Evolutionary conservation across 2,113 vertebrate genomes (phyloP), one percentile per base, ranked within the genome.

Genomic region (Oreochromis aureus): DNA sequence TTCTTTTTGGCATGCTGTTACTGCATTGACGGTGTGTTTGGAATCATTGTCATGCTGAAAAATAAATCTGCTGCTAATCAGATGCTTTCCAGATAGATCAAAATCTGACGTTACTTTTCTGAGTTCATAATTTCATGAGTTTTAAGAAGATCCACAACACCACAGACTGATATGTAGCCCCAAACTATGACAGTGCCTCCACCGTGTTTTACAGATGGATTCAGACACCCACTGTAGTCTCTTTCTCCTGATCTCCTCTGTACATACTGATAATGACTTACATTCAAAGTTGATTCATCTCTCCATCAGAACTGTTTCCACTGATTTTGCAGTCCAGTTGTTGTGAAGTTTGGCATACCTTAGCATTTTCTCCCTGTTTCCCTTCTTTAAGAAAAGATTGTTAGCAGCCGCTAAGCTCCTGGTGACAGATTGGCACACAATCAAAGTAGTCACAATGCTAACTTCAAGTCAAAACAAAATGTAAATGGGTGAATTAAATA

Each of bases 241-340:
- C 58, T 34, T 61, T 61, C 58, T 61, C 58, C 58, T 4, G 0
- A 34, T 61, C 0, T 61, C 16, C 59, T 63, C 59, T 63, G 1
- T 34, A 63, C 16, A 34, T 1, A 2, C 30, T 63, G 6, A 63
- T 36, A 1, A 36, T 3, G 59, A 36, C 32, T 63, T 63, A 10
- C 58, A 32, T 61, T 61, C 58, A 63, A 36, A 63, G 32, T 63
- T 63, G 16, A 63, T 63, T 36, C 1, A 19, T 36, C 32, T n/a
- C 10, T 63, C 3, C 59, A 63, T 63, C 59, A 63, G 32, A 63
- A 32, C 18, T 11, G 59, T 63, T 63, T 63, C 19, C 32, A 63
- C 32, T 0, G 0, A 63, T 36, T 63, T 63, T 5, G 7, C 0
- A 11, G 59, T 36, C 59, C 10, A 63, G 32, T 36, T 63, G 16